Evolutionary conservation across 2,113 vertebrate species (phyloP), one percentile per base, ranked within the genome.

Genomic region (Drymodes brunneopygia): DNA sequence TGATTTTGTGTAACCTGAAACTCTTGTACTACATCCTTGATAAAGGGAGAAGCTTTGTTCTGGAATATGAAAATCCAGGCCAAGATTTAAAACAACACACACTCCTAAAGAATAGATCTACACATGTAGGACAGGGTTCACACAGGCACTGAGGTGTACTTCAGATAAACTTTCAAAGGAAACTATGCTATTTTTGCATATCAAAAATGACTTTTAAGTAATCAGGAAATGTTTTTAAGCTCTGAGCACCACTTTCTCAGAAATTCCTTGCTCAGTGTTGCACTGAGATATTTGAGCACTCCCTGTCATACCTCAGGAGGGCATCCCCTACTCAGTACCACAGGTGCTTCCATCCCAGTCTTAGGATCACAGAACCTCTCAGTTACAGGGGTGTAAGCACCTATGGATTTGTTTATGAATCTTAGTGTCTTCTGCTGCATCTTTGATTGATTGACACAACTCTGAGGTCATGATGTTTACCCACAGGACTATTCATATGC

Each of bases 281-380:
- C 25, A 7, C 10, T 42, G 40, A 65, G 54, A 45, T 10, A 18
- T 29, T 28, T 42, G 17, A 54, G 20, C 42, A 36, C 22, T 74
- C 31, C 50, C 57, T 72, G 48, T 25, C 25, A 36, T n/a, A 51
- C 13, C 8, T 42, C 7, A 35, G 24, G 29, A 27, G 5, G 5
- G 6, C 64, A 61, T 69, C 18, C n/a, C 18, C 24, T 56, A 23
- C 17, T 42, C 47, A 29, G n/a, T 8, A 31, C 16, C 0, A 0
- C 17, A 24, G 24, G 11, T n/a, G 12, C 5, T 81, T 31, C 33
- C 27, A 16, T 58, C 35, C n/a, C 33, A 25, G 25, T 25, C 35
- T 71, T 16, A 48, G 53, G 20, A 35, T 67, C 61, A 29, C 15
- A 11, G 7, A 35, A 48, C 22, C 36, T 64, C 69, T 48, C 36